A percentile compares a stretch with the other conserved stretches of the same genome.
Conservation (phyloP, 2,888 invertebrate species). For the Brassicogethes aeneus region DNA sequence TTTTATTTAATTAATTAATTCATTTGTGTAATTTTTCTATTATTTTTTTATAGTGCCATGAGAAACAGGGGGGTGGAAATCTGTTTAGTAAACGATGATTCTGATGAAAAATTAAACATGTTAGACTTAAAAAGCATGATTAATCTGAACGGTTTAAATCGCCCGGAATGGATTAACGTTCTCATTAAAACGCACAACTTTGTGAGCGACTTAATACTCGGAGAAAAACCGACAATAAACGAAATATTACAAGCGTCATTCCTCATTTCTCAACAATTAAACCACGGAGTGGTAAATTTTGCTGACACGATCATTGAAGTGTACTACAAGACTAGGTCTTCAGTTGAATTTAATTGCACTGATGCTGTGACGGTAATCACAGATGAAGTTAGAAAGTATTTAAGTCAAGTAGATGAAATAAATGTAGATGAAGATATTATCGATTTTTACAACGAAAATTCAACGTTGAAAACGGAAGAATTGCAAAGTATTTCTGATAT, state of each 20-base stretch:
- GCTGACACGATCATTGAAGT: slow-evolving; percentile 55
- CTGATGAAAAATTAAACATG: slow-evolving; percentile 17
- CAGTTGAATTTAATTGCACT: slow-evolving; percentile 33
- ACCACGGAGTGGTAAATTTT: slow-evolving; percentile 51
- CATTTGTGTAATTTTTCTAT: no score
- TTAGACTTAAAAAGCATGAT: slow-evolving; percentile 48
- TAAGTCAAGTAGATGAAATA: slow-evolving; percentile 9
- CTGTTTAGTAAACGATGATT: slow-evolving; percentile 43
- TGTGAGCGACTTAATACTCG: slow-evolving; percentile 40
- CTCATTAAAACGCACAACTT: slow-evolving; percentile 44
- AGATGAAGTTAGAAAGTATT: slow-evolving; percentile 36
- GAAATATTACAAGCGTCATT: slow-evolving; percentile 58
- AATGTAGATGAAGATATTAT: slow-evolving; percentile 7
- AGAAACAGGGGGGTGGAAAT: slow-evolving; percentile 95
- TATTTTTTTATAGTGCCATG: slow-evolving; percentile 71
- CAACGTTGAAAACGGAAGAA: slow-evolving; percentile 38
- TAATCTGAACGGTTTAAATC: slow-evolving; percentile 38
- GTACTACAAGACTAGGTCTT: slow-evolving; percentile 42
- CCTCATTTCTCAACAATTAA: slow-evolving; percentile 54
- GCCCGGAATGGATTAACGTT: slow-evolving; percentile 21
- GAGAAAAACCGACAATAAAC: slow-evolving; percentile 53
- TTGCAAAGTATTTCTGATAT: slow-evolving; percentile 45
- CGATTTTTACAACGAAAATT: slow-evolving; percentile 26
- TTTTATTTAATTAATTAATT: slow-evolving; percentile 5
- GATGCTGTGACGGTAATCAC: slow-evolving; percentile 45